These are phyloP conservation scores for Perizoma affinitatum DNA, from an alignment of 2,888 invertebrate genomes.

Conservation along the genomic window DNA sequence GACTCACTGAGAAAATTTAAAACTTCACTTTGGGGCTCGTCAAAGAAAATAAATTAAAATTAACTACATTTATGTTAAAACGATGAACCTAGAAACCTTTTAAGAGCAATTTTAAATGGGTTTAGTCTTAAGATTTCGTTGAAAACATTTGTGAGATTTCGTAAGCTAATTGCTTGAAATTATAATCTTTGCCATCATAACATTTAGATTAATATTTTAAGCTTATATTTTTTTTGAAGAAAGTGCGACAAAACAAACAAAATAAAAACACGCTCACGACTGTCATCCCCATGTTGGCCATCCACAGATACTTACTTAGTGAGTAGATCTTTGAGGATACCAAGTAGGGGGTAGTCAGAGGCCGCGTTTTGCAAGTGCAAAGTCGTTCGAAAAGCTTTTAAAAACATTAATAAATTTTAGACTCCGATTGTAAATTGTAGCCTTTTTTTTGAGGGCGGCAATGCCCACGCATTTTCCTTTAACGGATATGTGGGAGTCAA, in stretches of 20 bases:
- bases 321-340: too few relatives aligned
- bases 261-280: too few relatives aligned
- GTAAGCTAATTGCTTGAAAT: conserved; percentile 12
- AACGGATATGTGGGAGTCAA: too few relatives aligned
- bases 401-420: not conserved
- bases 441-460: too few relatives aligned
- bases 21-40: conserved; percentile 13
- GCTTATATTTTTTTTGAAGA: conserved; percentile 1
- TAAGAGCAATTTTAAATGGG: conserved; percentile 24
- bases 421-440: too few relatives aligned
- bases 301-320: too few relatives aligned
- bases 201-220: conserved; percentile 6
- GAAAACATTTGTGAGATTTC: not conserved
- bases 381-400: too few relatives aligned
- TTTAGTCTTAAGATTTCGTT: conserved; percentile 3
- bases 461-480: too few relatives aligned
- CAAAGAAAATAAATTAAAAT: conserved; percentile 18
- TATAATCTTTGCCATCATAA: conserved; percentile 7
- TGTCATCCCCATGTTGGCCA: too few relatives aligned
- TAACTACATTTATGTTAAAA: conserved; percentile 4
- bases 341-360: too few relatives aligned
- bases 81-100: conserved; percentile 16
- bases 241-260: too few relatives aligned
- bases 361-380: too few relatives aligned
- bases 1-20: conserved; percentile 15